phyloP scores from a whole-genome alignment of 2,888 invertebrate species.

The Automeris io region DNA sequence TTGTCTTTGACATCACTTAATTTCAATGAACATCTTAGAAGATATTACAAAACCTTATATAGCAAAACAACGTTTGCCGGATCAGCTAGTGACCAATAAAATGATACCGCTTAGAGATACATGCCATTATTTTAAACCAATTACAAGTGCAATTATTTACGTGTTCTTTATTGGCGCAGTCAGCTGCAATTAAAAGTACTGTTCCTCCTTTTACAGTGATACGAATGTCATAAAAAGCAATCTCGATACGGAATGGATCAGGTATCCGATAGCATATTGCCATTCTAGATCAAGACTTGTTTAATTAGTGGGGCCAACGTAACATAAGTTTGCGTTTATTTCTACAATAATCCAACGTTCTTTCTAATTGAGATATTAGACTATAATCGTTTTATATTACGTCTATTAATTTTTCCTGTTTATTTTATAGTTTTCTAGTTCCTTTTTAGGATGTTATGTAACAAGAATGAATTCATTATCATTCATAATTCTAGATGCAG shows the following conservation, averaged over 20 bases:
- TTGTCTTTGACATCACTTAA: too few species aligned
- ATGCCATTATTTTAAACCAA: constrained; percentile 21
- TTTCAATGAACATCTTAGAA: too few species aligned
- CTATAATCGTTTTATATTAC: constrained; percentile 15
- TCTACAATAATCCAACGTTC: constrained; percentile 50
- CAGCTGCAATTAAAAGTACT: constrained; percentile 38
- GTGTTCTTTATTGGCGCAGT: constrained; percentile 24
- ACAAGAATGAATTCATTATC: too few species aligned
- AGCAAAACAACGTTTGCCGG: too few species aligned
- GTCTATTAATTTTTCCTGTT: constrained; percentile 16
- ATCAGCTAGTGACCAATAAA: constrained; percentile 5
- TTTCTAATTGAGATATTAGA: constrained; percentile 60
- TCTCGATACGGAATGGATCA: constrained; percentile 10
- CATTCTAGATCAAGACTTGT: constrained; percentile 51
- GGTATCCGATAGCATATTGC: constrained; percentile 14
- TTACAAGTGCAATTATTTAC: constrained; percentile 32
- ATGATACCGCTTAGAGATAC: constrained; percentile 13
- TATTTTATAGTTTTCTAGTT: constrained; percentile 9
- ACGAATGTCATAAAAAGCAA: constrained; percentile 44
- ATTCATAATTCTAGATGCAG: too few species aligned
- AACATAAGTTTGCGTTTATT: constrained; percentile 49
- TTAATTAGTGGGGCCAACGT: constrained; percentile 63
- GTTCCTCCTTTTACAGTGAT: constrained; percentile 53
- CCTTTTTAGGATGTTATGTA: too few species aligned
- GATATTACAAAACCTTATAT: too few species aligned